Base-by-base conservation (phyloP, 1,140 invertebrate genomes). In the Pemphigus obesinymphae region DNA sequence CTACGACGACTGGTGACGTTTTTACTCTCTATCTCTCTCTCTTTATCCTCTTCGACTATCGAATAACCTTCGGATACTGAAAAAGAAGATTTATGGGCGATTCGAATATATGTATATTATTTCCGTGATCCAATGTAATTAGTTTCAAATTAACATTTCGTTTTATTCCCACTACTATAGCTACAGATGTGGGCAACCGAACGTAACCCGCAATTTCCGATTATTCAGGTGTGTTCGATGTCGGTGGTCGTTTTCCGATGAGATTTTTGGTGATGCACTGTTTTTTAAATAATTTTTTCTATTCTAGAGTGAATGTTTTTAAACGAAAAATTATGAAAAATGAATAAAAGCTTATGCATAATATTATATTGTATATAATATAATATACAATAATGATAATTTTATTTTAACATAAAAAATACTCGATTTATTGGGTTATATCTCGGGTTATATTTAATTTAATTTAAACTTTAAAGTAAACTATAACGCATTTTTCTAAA, bases 191-290 rank as follows among this genome's bases (percentile, higher is more conserved):
- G 50, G 45, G 73, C 31, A 58, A 76, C 73, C 50, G n/a, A 76
- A 76, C 73, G 50, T 76, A 76, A 76, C 50, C 31, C 17, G 26
- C 31, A 58, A 76, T 37, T 76, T 76, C 31, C 31, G 50, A 55
- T 76, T 58, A 58, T 76, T 15, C 13, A 11, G 31, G 15, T 5
- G 15, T 45, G 45, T n/a, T 0, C 73, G 31, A 58, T 76, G 48
- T 76, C 50, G 73, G 50, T 58, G 34, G 50, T 58, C 50, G 73
- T 55, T 58, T 55, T 70, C 43, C n/a, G n/a, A n/a, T n/a, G n/a
- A n/a, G n/a, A n/a, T n/a, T n/a, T n/a, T n/a, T n/a, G n/a, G n/a
- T n/a, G n/a, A n/a, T n/a, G n/a, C n/a, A n/a, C n/a, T 20, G 31
- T 68, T 40, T 31, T 17, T 31, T 61, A 23, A 3, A 13, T 1